Evolutionary conservation across 2,113 vertebrate species (phyloP).

Genomic region (Chrysochloris asiatica): DNA sequence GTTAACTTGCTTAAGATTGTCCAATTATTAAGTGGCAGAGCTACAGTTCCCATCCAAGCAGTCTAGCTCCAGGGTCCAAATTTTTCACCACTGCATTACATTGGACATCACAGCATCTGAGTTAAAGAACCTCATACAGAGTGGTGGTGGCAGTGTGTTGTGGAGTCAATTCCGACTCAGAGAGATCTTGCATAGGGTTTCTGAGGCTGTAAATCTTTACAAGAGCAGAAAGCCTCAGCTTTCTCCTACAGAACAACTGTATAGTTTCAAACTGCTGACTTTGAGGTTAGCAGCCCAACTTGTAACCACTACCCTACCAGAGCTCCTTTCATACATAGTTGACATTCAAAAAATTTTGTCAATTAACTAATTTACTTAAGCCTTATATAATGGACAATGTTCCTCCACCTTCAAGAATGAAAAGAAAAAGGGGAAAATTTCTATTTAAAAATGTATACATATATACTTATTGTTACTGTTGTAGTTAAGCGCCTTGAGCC

Average conservation of each 20-base stretch:
- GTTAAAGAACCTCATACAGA: not conserved
- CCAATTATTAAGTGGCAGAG: constrained; percentile 16
- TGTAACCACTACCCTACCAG: no score
- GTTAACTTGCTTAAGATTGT: constrained; percentile 42
- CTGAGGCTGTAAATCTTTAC: no score
- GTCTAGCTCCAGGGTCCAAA: not conserved
- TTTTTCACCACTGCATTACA: not conserved
- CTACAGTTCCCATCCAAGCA: not conserved
- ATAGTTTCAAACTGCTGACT: no score
- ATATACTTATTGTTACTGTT: no score
- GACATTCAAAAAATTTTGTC: not conserved
- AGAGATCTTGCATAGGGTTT: no score
- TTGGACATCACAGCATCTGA: not conserved
- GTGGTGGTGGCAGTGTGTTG: no score
- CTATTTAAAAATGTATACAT: not conserved
- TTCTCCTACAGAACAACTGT: no score
- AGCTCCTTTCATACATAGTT: no score
- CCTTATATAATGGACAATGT: constrained; percentile 3
- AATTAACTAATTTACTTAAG: constrained; percentile 52
- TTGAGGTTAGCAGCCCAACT: no score
- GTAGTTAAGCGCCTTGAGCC: no score
- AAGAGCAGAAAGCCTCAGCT: no score
- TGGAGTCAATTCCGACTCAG: no score
- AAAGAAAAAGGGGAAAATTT: constrained; percentile 50
- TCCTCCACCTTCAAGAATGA: not conserved